Conservation (phyloP, 35 echinoderm and acorn worm species). For the Ophioderma brevispina region DNA sequence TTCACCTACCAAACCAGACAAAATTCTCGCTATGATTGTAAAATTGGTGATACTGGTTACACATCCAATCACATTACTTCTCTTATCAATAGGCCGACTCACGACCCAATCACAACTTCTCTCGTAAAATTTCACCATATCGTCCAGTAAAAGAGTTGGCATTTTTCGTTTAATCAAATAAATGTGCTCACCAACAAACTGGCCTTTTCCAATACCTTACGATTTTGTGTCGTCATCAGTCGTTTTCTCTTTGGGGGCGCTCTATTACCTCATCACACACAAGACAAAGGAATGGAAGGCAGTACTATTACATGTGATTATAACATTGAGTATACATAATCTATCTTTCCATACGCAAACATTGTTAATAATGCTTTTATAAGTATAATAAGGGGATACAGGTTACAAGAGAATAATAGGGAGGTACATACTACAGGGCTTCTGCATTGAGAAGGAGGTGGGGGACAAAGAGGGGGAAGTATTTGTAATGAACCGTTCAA, state of each 20-base stretch:
- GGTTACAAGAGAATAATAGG: background rate
- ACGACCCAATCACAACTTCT: background rate
- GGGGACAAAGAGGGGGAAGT: background rate
- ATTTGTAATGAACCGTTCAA: background rate
- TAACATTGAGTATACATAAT: slow-evolving; percentile 8
- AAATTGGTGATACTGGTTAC: background rate
- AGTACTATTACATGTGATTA: slow-evolving; percentile 9
- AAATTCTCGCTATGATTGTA: background rate
- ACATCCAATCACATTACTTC: background rate
- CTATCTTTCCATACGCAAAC: slow-evolving; percentile 1
- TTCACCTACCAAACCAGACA: background rate
- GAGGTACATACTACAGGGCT: background rate
- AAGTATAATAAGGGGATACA: slow-evolving; percentile 8
- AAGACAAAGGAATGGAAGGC: slow-evolving; percentile 5
- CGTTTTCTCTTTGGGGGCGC: too few relatives aligned
- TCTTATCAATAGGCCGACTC: background rate
- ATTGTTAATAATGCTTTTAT: slow-evolving; percentile 2
- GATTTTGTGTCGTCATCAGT: too few relatives aligned
- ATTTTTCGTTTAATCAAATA: too few relatives aligned
- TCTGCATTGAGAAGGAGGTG: background rate
- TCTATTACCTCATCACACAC: background rate
- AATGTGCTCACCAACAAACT: too few relatives aligned
- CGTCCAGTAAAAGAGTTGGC: background rate
- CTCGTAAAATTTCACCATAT: background rate
- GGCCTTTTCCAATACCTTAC: too few relatives aligned